Evolutionary conservation across 2,797 vertebrate species (phyloP).

Genomic region (Megalops cyprinoides): DNA sequence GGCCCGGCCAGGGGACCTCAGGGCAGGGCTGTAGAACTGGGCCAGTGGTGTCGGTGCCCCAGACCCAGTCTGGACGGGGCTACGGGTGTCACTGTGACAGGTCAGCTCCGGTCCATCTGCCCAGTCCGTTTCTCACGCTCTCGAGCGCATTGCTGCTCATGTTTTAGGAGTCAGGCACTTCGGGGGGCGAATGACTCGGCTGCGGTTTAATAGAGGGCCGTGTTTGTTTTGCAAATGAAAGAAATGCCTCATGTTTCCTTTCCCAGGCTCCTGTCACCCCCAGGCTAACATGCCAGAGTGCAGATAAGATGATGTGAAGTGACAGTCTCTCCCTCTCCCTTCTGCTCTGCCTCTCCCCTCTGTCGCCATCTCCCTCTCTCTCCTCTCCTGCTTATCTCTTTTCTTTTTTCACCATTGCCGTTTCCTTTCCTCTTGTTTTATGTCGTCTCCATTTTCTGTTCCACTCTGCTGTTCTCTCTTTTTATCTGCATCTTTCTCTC

Average conservation of each 20-base stretch:
- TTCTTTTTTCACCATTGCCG: neutral
- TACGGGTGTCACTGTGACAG: too few relatives aligned
- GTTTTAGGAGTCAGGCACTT: neutral
- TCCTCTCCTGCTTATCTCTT: neutral
- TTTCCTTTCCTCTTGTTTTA: neutral
- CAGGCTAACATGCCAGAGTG: conserved; percentile 37
- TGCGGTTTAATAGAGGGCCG: neutral
- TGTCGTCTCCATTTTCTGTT: neutral
- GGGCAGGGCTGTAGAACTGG: neutral
- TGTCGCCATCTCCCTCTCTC: neutral
- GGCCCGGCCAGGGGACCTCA: conserved; percentile 4
- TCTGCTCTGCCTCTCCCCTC: neutral
- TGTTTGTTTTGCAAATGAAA: conserved; percentile 11
- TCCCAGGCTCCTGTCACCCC: conserved; percentile 23
- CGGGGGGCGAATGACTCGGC: neutral
- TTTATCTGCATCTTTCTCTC: neutral
- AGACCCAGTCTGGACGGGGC: neutral
- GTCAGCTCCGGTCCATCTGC: neutral
- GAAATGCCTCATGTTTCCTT: neutral
- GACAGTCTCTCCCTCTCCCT: neutral
- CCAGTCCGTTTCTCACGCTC: neutral
- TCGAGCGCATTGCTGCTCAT: neutral
- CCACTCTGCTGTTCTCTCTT: neutral
- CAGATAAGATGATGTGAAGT: conserved; percentile 41
- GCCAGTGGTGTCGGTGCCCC: neutral